These are phyloP conservation scores for Mobula birostris DNA, from an alignment of 2,113 vertebrate genomes.

Conservation along the genomic window DNA sequence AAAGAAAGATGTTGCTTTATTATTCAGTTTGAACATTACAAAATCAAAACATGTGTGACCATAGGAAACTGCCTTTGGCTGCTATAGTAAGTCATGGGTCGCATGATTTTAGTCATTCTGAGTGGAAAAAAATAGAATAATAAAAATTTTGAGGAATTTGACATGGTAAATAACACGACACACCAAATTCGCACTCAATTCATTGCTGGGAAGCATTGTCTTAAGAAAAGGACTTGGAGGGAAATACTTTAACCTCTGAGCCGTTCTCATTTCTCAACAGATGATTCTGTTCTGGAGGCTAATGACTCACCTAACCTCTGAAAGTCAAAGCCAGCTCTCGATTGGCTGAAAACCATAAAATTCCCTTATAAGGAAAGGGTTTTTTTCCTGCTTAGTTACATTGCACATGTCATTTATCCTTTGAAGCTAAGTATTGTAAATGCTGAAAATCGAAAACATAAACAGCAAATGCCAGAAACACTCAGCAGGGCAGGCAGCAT, in stretches of 20 bases:
- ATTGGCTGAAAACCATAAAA: slow-evolving; percentile 25
- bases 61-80: background rate
- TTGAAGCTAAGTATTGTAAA: no score
- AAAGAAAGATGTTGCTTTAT: background rate
- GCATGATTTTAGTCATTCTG: background rate
- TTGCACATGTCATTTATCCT: background rate
- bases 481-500: no score
- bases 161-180: background rate
- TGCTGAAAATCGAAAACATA: no score
- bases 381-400: background rate
- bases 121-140: background rate
- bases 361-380: slow-evolving; percentile 30
- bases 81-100: background rate
- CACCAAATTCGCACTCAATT: background rate
- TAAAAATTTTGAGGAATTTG: background rate
- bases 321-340: background rate
- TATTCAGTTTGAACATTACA: background rate
- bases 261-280: slow-evolving; percentile 27
- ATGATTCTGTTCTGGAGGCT: slow-evolving; percentile 21
- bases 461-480: no score
- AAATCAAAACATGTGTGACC: background rate
- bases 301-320: slow-evolving; percentile 32
- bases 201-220: background rate
- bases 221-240: background rate
- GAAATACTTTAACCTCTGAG: background rate